Percentiles rank a stretch among this genome's conserved stretches.
Evolutionary conservation across 2,888 invertebrate species (phyloP).

Genomic region (Eulithis testata): DNA sequence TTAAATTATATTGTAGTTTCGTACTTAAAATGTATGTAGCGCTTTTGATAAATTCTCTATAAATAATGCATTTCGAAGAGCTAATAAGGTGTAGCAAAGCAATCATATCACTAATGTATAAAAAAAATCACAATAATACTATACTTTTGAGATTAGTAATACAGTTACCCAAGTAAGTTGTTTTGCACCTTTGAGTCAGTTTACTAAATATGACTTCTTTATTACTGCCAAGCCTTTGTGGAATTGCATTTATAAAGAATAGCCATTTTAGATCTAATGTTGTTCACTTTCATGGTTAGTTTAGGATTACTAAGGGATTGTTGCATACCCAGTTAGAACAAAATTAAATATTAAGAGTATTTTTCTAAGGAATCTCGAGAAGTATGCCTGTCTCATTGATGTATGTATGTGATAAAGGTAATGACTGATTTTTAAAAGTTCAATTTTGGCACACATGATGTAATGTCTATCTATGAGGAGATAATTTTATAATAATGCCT

Average conservation of each 20-base stretch:
- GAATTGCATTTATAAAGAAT: constrained; percentile 30
- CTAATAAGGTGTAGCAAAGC: constrained; percentile 2
- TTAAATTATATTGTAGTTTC: neutral
- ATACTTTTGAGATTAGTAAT: neutral
- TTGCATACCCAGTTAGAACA: constrained; percentile 31
- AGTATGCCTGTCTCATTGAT: constrained; percentile 41
- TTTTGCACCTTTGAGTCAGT: neutral
- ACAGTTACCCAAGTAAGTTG: neutral
- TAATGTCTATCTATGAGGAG: constrained; percentile 61
- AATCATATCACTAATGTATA: constrained; percentile 23
- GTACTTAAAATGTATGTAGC: constrained; percentile 14
- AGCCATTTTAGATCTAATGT: constrained; percentile 27
- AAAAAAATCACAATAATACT: constrained; percentile 4
- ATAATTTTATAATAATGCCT: constrained; percentile 36
- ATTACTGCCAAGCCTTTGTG: constrained; percentile 27
- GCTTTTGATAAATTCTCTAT: constrained; percentile 1
- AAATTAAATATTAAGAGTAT: constrained; percentile 21
- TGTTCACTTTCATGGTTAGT: constrained; percentile 19
- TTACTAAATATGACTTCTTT: constrained; percentile 15
- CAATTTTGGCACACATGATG: constrained; percentile 49
- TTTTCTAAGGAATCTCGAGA: constrained; percentile 34
- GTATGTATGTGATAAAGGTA: constrained; percentile 64
- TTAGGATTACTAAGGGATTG: constrained; percentile 20
- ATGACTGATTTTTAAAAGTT: constrained; percentile 68
- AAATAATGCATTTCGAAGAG: constrained; percentile 15